Evolutionary conservation across 2,113 vertebrate genomes (phyloP).

Genomic region (Prochilodus magdalenae): DNA sequence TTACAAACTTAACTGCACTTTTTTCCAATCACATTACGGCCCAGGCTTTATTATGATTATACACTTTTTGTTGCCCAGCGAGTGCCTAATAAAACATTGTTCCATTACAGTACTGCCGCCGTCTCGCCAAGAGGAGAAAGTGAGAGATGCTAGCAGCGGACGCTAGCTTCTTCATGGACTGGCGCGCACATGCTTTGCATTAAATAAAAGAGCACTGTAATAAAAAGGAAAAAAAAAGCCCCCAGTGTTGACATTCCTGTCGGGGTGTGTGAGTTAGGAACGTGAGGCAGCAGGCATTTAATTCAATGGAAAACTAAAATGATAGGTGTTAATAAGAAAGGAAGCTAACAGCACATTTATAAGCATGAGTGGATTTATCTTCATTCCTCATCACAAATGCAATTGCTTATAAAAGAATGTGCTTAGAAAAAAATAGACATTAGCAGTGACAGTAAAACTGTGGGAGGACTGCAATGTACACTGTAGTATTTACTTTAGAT

Average conservation of each 20-base stretch:
- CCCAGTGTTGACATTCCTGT: not conserved
- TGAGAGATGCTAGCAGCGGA: slow-evolving; percentile 40
- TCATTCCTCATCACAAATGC: not conserved
- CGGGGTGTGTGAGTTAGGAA: not conserved
- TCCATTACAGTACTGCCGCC: slow-evolving; percentile 62
- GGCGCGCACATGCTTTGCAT: slow-evolving; percentile 20
- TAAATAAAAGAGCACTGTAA: not conserved
- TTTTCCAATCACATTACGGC: slow-evolving; percentile 71
- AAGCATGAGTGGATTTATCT: not conserved
- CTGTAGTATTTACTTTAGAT: too few species aligned
- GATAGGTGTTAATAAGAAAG: not conserved
- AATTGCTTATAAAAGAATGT: not conserved
- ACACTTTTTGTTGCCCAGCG: slow-evolving; percentile 66
- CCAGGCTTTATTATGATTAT: slow-evolving; percentile 69
- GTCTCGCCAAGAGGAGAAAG: slow-evolving; percentile 55
- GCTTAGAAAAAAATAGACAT: not conserved
- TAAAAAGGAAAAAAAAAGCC: slow-evolving; percentile 3
- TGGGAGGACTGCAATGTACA: too few species aligned
- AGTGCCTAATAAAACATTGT: slow-evolving; percentile 69
- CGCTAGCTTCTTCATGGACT: slow-evolving; percentile 39
- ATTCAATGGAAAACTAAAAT: too few species aligned
- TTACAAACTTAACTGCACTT: slow-evolving; percentile 72
- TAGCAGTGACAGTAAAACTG: too few species aligned
- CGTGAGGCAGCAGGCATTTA: not conserved
- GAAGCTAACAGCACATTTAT: not conserved